Base-by-base conservation (phyloP, 2,888 invertebrate species). In the Poecilus cupreus region DNA sequence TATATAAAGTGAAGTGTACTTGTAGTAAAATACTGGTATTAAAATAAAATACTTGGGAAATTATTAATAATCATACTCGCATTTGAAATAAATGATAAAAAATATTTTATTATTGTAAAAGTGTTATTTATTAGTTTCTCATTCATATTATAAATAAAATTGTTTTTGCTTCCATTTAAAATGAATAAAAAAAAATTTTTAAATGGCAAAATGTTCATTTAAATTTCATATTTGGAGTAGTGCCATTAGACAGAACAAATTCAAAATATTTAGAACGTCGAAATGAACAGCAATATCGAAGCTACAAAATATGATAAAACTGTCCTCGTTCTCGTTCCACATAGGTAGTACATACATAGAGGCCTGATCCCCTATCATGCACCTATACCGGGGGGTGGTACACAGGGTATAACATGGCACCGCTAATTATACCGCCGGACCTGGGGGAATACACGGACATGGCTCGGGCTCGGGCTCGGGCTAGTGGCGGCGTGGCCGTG, bases 351-450 rank as follows among this genome's bases (percentile, higher is more conserved):
- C 16, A 49, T 49, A 16, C 16, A 49, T n/a, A n/a, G n/a, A n/a
- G n/a, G n/a, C n/a, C n/a, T n/a, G n/a, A n/a, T 5, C 49, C n/a
- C 49, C 49, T 49, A 49, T 16, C n/a, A 16, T 49, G 49, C 49
- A 49, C 16, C 49, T 24, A 22, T 46, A 43, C 46, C 22, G 20
- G 11, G 46, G 64, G 51, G 51, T 51, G 22, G 54, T 43, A 64
- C 26, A 64, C 32, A 24, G 43, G 49, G 78, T 26, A 80, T 54
- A 80, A 80, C 80, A 80, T 80, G 80, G 80, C 57, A 74, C 80
- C 80, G 80, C 80, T 80, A 80, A 80, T 80, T 80, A 80, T 60
- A 46, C 51, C 72, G 74, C 51, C 72, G 57, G 74, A 80, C 80
- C 80, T 80, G 80, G 72, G 80, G 80, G 80, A 80, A 74, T 80